Base-by-base conservation (phyloP, 2,888 invertebrate genomes). In the Melangyna quadrimaculata region DNA sequence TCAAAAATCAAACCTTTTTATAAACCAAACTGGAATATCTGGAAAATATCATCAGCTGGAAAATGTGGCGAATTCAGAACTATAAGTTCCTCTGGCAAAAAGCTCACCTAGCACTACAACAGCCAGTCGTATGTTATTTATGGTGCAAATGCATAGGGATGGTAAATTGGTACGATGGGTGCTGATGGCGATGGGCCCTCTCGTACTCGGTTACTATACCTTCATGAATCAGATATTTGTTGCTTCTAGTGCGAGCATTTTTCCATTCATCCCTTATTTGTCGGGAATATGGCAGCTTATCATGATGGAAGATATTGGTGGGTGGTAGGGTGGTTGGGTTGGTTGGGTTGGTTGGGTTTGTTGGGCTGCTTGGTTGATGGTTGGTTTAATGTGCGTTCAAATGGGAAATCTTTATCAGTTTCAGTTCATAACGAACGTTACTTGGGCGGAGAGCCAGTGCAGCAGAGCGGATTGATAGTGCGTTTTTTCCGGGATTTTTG, bases 351-450 rank as follows among this genome's bases (percentile, higher is more conserved):
- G 24, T 4, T 29, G 63, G 24, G 59, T 37, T 9, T 51, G 9
- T 22, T 12, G 73, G 57, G n/a, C n/a, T n/a, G n/a, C n/a, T 12
- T 65, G 67, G 59, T 19, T 57, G 51, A 51, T 67, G 67, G 67
- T 51, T 67, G 51, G 71, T 84, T 71, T 79, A 80, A 84, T 87
- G 87, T 88, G 82, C 83, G 87, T 88, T 82, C 72, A 55, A 82
- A 84, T 88, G 77, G 83, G 87, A 79, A 87, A 88, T 74, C 87
- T 88, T 88, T 89, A 88, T 89, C 89, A 90, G 90, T 90, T 89
- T 89, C 89, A 90, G 90, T 90, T 89, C 88, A 80, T 87, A 88
- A 87, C 87, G 89, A 89, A 88, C 86, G 86, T 81, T 86, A 81
- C 77, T 86, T 80, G 57, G 84, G 88, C 87, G 88, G 81, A 77